These are phyloP conservation scores for Vanessa atalanta DNA, from an alignment of 1,140 invertebrate genomes.

Conservation along the genomic window DNA sequence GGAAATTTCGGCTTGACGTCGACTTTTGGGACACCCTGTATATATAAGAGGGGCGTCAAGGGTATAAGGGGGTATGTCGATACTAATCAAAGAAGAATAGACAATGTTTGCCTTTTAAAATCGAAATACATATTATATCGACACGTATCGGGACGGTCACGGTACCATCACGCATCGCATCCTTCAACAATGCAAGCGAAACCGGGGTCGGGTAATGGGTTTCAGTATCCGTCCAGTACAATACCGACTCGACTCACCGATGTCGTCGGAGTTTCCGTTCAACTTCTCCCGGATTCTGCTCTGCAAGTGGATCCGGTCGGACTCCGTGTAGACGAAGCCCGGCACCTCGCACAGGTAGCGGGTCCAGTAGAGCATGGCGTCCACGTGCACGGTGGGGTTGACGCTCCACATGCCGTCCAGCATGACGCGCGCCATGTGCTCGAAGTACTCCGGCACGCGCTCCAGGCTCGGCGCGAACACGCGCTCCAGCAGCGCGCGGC, in stretches of 20 bases:
- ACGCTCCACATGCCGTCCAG: slow-evolving; percentile 75
- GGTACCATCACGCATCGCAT: too few relatives aligned
- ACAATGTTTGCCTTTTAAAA: too few relatives aligned
- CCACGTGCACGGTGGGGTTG: slow-evolving; percentile 61
- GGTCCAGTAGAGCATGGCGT: slow-evolving; percentile 59
- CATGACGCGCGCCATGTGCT: slow-evolving; percentile 72
- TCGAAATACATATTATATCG: too few relatives aligned
- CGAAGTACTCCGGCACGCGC: slow-evolving; percentile 78
- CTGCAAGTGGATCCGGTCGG: slow-evolving; percentile 53
- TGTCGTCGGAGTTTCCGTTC: slow-evolving; percentile 53
- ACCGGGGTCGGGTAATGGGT: too few relatives aligned
- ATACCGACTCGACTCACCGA: slow-evolving; percentile 41
- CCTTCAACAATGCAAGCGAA: too few relatives aligned
- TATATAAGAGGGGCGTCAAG: too few relatives aligned
- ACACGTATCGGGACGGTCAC: too few relatives aligned
- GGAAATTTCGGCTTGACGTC: too few relatives aligned
- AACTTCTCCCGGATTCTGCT: slow-evolving; percentile 42
- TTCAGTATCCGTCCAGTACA: too few relatives aligned
- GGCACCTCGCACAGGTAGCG: slow-evolving; percentile 61
- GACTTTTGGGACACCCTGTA: too few relatives aligned
- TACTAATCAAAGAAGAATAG: too few relatives aligned
- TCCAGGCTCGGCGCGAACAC: slow-evolving; percentile 69
- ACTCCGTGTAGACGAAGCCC: slow-evolving; percentile 67
- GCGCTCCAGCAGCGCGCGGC: slow-evolving; percentile 62
- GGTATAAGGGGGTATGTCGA: too few relatives aligned